phyloP scores from a whole-genome alignment of 2,888 invertebrate genomes.

The Cremastinae sp. region DNA sequence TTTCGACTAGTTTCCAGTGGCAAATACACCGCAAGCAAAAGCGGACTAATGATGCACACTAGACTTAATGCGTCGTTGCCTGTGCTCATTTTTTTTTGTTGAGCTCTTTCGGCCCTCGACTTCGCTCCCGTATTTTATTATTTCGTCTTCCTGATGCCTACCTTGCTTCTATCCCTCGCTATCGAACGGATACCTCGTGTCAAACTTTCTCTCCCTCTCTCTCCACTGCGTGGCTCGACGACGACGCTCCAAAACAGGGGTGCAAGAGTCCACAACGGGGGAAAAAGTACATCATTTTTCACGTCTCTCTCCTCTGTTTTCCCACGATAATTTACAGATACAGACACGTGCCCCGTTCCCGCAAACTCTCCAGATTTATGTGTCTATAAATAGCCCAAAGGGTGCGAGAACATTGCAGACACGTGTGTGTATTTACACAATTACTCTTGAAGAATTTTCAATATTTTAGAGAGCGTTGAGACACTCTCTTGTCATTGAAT shows the following conservation, averaged over 20 bases:
- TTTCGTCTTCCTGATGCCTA: constrained; percentile 1
- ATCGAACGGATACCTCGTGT: constrained; percentile 15
- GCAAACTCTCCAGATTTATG: constrained; percentile 7
- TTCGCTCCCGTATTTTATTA: not conserved
- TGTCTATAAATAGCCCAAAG: too few relatives aligned
- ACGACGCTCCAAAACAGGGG: not conserved
- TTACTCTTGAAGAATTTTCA: too few relatives aligned
- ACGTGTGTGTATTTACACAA: too few relatives aligned
- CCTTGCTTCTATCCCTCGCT: not conserved
- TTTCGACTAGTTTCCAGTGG: constrained; percentile 52
- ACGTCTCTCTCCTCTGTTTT: constrained; percentile 11
- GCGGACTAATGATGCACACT: constrained; percentile 74
- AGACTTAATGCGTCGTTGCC: constrained; percentile 68
- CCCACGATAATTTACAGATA: constrained; percentile 34
- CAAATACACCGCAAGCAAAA: constrained; percentile 68
- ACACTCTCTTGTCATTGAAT: too few relatives aligned
- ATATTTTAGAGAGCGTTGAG: too few relatives aligned
- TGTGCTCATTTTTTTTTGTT: constrained; percentile 56
- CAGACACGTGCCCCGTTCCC: not conserved
- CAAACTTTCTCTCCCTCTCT: constrained; percentile 20
- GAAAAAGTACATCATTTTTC: constrained; percentile 14
- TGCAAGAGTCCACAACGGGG: not conserved
- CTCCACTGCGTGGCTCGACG: not conserved
- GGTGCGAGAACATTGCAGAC: too few relatives aligned
- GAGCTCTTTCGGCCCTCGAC: constrained; percentile 2